Evolutionary conservation across 2,113 vertebrate species (phyloP).

Genomic region (Triplophysa tibetana): DNA sequence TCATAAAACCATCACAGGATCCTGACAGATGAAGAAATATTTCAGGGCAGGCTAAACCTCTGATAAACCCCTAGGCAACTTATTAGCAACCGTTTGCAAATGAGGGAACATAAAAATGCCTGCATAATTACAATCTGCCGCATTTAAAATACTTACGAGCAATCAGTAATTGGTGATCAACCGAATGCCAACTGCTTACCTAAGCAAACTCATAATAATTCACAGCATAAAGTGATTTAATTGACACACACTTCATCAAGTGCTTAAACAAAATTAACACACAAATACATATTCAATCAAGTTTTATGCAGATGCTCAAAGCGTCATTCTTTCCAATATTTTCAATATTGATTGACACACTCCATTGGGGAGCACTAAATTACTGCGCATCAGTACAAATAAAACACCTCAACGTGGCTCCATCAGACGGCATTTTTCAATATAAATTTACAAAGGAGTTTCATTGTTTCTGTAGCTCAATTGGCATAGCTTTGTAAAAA

Average conservation of each 20-base stretch:
- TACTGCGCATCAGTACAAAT: not conserved
- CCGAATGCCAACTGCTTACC: slow-evolving; percentile 15
- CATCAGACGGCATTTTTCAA: not conserved
- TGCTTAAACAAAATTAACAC: slow-evolving; percentile 15
- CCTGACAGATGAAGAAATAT: not conserved
- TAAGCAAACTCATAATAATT: slow-evolving; percentile 1
- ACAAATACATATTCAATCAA: slow-evolving; percentile 11
- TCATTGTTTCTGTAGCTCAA: too few relatives aligned
- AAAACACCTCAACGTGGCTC: not conserved
- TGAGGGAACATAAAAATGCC: not conserved
- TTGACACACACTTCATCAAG: slow-evolving; percentile 20
- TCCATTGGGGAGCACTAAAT: not conserved
- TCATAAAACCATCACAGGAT: not conserved
- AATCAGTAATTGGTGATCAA: slow-evolving; percentile 11
- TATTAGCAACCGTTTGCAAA: slow-evolving; percentile 26
- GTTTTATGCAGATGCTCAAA: slow-evolving; percentile 29
- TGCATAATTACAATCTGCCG: not conserved
- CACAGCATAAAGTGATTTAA: not conserved
- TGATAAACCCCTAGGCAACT: not conserved
- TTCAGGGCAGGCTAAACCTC: not conserved
- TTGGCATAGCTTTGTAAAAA: too few relatives aligned
- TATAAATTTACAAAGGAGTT: not conserved
- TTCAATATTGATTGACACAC: slow-evolving; percentile 15
- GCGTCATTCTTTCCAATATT: not conserved
- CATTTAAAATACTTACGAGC: not conserved